Conservation (phyloP, 2,113 vertebrate species). For the Podarcis cretensis region DNA sequence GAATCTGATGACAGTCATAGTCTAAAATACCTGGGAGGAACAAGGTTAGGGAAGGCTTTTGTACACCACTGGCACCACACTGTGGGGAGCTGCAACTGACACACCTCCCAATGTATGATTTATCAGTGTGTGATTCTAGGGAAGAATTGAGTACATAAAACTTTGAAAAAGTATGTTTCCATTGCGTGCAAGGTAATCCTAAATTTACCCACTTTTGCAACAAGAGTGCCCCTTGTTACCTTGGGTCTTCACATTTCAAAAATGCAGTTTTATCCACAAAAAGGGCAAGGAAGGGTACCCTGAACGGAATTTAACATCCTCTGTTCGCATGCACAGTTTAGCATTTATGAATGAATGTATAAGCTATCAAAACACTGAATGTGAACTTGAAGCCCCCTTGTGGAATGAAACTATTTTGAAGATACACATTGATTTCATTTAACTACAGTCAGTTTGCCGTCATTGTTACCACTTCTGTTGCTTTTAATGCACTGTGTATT, state of each 20-base stretch:
- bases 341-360: slow-evolving; percentile 40
- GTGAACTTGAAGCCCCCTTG: slow-evolving; percentile 78
- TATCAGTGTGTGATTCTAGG: neutral
- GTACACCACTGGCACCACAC: neutral
- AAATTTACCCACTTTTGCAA: neutral
- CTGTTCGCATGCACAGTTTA: slow-evolving; percentile 16
- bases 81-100: neutral
- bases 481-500: neutral
- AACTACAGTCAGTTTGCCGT: neutral
- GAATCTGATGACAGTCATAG: no score
- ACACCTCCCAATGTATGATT: neutral
- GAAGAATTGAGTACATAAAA: neutral
- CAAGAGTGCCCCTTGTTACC: slow-evolving; percentile 5
- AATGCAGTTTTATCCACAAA: slow-evolving; percentile 33
- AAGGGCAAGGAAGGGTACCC: neutral
- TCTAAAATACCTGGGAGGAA: no score
- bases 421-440: slow-evolving; percentile 55
- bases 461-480: neutral
- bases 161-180: neutral
- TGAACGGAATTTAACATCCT: neutral
- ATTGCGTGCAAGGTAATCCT: neutral
- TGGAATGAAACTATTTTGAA: slow-evolving; percentile 69
- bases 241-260: slow-evolving; percentile 15
- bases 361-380: slow-evolving; percentile 46
- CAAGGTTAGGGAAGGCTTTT: no score